phyloP scores from a whole-genome alignment of 2,113 vertebrate species.

The Bettongia penicillata region DNA sequence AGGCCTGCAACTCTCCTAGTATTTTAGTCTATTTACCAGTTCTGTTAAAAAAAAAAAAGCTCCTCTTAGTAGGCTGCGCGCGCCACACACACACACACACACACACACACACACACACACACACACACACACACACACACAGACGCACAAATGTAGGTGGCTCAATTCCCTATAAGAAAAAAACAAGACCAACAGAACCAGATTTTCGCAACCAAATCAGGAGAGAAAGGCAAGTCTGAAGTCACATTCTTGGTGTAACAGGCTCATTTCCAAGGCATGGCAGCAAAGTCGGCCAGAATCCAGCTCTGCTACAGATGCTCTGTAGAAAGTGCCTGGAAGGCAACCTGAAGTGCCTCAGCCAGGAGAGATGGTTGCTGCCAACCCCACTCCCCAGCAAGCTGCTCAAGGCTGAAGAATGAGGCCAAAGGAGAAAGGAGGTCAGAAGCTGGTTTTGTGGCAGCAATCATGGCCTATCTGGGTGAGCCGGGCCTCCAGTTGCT shows the following conservation, averaged over 20 bases:
- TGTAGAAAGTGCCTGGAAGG: neutral
- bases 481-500: neutral
- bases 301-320: neutral
- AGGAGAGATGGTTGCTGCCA: neutral
- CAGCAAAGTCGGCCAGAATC: neutral
- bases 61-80: neutral
- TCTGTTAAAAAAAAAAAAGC: neutral
- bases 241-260: neutral
- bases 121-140: neutral
- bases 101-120: no score
- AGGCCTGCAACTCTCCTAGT: neutral
- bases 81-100: no score
- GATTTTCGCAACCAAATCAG: neutral
- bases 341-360: neutral
- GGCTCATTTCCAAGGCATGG: accelerated
- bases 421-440: neutral
- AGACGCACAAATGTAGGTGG: neutral
- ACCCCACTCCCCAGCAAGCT: neutral
- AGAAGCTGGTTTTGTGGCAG: neutral
- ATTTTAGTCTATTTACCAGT: neutral
- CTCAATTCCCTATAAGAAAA: neutral
- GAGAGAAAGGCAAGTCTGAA: neutral
- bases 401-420: neutral
- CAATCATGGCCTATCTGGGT: neutral
- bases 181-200: neutral